These are phyloP conservation scores for Atrina japonica DNA, from an alignment of 2,888 invertebrate species.

Conservation along the genomic window DNA sequence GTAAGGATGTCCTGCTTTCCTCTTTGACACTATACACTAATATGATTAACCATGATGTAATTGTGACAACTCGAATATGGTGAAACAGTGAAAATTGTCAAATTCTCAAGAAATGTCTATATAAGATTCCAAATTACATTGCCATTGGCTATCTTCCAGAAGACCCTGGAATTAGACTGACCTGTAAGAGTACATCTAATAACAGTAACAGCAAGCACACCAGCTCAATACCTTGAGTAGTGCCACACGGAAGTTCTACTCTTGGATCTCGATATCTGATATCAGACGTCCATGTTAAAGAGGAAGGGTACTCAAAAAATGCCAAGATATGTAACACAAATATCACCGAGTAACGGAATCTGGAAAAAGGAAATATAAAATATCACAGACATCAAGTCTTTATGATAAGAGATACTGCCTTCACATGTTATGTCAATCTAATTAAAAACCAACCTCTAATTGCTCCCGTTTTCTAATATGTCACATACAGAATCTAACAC, in stretches of 20 bases:
- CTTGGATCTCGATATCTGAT: conserved; percentile 58
- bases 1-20: too few relatives aligned
- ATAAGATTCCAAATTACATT: conserved; percentile 1
- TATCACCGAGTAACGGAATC: conserved; percentile 69
- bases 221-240: conserved; percentile 72
- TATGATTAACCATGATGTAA: too few relatives aligned
- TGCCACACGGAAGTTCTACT: conserved; percentile 69
- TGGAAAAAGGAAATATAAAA: conserved; percentile 49
- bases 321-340: conserved; percentile 74
- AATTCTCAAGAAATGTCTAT: too few relatives aligned
- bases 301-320: conserved; percentile 78
- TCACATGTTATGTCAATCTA: too few relatives aligned
- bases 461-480: too few relatives aligned
- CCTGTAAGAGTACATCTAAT: conserved; percentile 69
- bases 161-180: conserved; percentile 39
- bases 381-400: neutral
- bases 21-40: too few relatives aligned
- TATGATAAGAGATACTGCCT: neutral
- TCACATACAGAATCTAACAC: too few relatives aligned
- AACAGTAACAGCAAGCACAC: conserved; percentile 71
- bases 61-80: too few relatives aligned
- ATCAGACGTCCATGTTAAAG: conserved; percentile 75
- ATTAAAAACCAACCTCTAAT: too few relatives aligned
- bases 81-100: too few relatives aligned
- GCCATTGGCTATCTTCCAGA: neutral